Evolutionary conservation across 2,113 vertebrate species (phyloP), one percentile per base, ranked within the genome.

Genomic region (Mandrillus leucophaeus): DNA sequence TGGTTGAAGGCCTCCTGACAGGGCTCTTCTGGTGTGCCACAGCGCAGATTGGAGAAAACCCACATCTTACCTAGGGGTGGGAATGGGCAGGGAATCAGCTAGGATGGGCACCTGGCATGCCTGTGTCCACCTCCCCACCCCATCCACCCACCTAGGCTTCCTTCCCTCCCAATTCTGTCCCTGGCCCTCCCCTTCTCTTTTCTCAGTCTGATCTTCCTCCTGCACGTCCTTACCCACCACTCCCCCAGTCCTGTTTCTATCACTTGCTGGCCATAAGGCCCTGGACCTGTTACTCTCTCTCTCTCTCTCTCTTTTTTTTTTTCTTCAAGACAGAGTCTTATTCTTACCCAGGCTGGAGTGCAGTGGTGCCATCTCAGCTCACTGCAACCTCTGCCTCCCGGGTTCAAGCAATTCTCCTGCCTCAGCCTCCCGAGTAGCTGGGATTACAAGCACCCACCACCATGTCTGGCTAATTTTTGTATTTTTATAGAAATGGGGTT

Each of bases 1-100:
- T 95, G 81, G 66, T 98, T 97, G 87, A 87, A 89, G 6, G 43
- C 94, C 14, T 93, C 91, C 8, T 0, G 25, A 70, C 98, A 98
- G 57, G 93, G 96, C 52, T 98, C 95, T 8, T 70, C 80, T 0
- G 22, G 6, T 0, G 96, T 95, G 55, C 98, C 97, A 38, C 98
- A 98, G 85, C 97, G 93, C 13, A 96, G 94, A 18, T 90, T 97
- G 85, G 98, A 97, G 88, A 94, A 98, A 86, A 98, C 66, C 97
- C 96, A 97, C 97, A 98, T 96, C 73, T 97, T 97, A 70, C 97
- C 98, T 98, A 32, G 30, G 30, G 55, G 23, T 17, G 23, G 17
- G n/a, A 68, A 18, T 6, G 72, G n/a, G 30, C 25, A 68, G 40
- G 32, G 48, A 30, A 35, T 84, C 38, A 52, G 90, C 52, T 13